Evolutionary conservation across 1,140 invertebrate genomes (phyloP), one percentile per base, ranked within the genome.

Genomic region (Pseudobourletiella spinata): DNA sequence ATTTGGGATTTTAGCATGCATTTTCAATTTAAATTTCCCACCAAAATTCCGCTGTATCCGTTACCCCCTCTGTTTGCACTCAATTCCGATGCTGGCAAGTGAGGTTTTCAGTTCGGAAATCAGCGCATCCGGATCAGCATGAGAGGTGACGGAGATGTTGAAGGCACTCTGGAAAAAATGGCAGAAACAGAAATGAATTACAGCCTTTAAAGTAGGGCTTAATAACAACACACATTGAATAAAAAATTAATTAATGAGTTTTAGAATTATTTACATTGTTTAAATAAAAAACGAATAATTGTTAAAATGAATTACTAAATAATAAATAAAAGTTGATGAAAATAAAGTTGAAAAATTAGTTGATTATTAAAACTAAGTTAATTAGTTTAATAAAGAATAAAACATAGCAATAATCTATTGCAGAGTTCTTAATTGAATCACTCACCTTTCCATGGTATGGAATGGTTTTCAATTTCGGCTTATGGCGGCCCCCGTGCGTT

Each of bases 21-120:
- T n/a, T n/a, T n/a, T n/a, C n/a, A n/a, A n/a, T n/a, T n/a, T n/a
- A n/a, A n/a, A n/a, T n/a, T n/a, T n/a, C n/a, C n/a, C n/a, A n/a
- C n/a, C n/a, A n/a, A n/a, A n/a, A n/a, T n/a, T n/a, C n/a, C n/a
- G n/a, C n/a, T n/a, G n/a, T n/a, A n/a, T n/a, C n/a, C n/a, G n/a
- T n/a, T n/a, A 88, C 85, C 85, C 85, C 77, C 85, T 85, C 70
- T 86, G 81, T 70, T 79, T 79, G 71, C 81, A 86, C 26, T 78
- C 75, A 56, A 88, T 84, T 68, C 84, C 84, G 74, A 85, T 86
- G 61, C 79, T 80, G 14, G 80, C 75, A 30, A 88, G 76, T 2
- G 83, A 84, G 54, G 77, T 75, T 51, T 79, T 80, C 35, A 89
- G 72, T 71, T 82, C 80, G 1, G 75, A 75, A 24, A 88, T 74